Base-by-base conservation (phyloP, 2,797 vertebrate species). In the Smutsia gigantea region DNA sequence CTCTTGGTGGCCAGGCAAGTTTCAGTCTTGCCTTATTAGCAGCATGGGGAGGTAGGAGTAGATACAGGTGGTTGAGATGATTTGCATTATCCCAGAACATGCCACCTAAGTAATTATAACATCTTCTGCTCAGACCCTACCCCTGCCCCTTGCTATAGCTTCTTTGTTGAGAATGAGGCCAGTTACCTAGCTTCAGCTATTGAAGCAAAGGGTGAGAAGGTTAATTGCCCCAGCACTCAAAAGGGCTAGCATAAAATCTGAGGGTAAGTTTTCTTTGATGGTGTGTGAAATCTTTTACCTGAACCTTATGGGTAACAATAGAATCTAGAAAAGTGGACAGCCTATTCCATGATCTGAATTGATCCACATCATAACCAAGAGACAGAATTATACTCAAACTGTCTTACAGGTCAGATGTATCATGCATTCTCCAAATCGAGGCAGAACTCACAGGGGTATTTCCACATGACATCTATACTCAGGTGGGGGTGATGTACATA, bases 141-240 rank as follows among this genome's bases (percentile, higher is more conserved):
- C 17, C 0, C 55, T 3, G 31, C 0, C 3, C 21, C 7, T 18
- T 42, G 7, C 2, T 68, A 27, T 53, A 66, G 2, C 4, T 31
- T 88, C 27, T 39, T 79, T 69, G 31, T 8, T 57, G 25, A 85
- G 17, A 93, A 83, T 7, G 29, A 64, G 3, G 3, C 69, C 19
- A 64, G 0, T 75, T 63, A 34, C 6, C 4, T 37, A 83, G 4
- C 4, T 68, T 86, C 21, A 21, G 1, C 2, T 51, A 2, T 21
- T 64, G 7, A 27, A 57, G 21, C 14, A 84, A 63, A 68, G 18
- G 13, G 11, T 57, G 4, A 13, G 77, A 61, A 63, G 4, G 3
- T 49, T 13, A 78, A 19, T 12, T 42, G 55, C 8, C 0, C 4
- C 31, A 61, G 2, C 31, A 61, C 87, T 71, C 39, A 66, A 75